Evolutionary conservation across 1,140 invertebrate species (phyloP).

Genomic region (Brachionus asplanchnoidis): DNA sequence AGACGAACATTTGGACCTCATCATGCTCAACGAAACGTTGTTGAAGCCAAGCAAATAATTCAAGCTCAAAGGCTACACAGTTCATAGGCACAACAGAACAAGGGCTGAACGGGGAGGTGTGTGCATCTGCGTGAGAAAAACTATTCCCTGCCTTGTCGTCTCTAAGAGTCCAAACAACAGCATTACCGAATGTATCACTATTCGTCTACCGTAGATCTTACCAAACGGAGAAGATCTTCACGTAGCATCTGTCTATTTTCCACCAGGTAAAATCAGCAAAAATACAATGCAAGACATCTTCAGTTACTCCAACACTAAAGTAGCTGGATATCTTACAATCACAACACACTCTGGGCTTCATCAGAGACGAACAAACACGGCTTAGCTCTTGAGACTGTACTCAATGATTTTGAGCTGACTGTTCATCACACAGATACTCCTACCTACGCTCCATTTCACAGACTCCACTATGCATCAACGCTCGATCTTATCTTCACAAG

Average conservation of each 20-base stretch:
- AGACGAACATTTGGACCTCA: background rate
- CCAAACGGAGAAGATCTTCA: background rate
- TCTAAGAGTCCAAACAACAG: background rate
- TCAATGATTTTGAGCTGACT: too few species aligned
- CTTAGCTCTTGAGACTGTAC: too few species aligned
- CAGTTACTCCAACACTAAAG: background rate
- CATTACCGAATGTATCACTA: background rate
- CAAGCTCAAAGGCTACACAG: background rate
- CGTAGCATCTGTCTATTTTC: background rate
- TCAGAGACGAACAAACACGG: too few species aligned
- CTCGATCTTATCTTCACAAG: too few species aligned
- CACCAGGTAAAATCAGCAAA: background rate
- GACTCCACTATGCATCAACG: too few species aligned
- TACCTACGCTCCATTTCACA: too few species aligned
- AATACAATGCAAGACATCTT: conserved; percentile 4
- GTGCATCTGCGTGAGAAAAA: background rate
- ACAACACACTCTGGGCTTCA: background rate
- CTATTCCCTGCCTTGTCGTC: background rate
- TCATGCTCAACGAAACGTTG: background rate
- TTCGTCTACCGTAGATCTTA: background rate
- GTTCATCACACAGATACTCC: too few species aligned
- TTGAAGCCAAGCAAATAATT: background rate
- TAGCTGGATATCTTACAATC: background rate
- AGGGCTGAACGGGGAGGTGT: background rate
- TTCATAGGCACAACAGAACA: background rate